A percentile compares a stretch with the other conserved stretches of the same genome.
Evolutionary conservation across 2,113 vertebrate species (phyloP).

Genomic region (Desmodus rotundus): DNA sequence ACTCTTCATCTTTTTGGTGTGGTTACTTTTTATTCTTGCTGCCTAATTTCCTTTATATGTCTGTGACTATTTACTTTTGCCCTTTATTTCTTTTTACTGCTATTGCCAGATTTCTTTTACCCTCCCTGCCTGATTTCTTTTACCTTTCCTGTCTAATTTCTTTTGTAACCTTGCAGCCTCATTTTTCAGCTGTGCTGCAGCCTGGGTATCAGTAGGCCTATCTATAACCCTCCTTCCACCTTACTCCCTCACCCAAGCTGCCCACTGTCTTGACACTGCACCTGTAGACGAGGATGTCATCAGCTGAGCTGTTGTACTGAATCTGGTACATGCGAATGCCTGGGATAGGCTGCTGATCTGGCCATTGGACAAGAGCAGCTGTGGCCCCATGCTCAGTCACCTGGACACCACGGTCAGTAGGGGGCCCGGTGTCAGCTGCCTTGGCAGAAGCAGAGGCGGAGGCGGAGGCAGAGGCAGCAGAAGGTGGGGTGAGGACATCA

Average conservation of each 20-base stretch:
- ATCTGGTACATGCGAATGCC: constrained; percentile 95
- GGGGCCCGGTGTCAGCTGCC: constrained; percentile 76
- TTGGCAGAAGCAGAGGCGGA: constrained; percentile 55
- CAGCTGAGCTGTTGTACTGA: constrained; percentile 94
- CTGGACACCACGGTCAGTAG: constrained; percentile 83
- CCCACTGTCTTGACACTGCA: constrained; percentile 56
- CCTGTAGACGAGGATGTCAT: constrained; percentile 95
- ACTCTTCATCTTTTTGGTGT: not conserved
- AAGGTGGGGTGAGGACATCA: constrained; percentile 89
- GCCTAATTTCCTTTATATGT: not conserved
- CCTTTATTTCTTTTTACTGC: not conserved
- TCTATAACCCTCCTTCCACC: not conserved
- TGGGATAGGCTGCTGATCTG: constrained; percentile 83
- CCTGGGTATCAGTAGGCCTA: not conserved
- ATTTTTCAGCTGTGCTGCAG: not conserved
- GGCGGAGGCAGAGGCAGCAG: constrained; percentile 74
- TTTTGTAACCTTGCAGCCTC: not conserved
- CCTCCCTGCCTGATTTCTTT: not conserved
- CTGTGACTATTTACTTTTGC: not conserved
- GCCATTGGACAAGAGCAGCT: constrained; percentile 93
- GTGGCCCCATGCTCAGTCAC: constrained; percentile 91
- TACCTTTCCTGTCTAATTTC: not conserved
- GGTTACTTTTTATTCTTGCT: not conserved
- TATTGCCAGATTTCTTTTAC: not conserved
- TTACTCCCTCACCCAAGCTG: not conserved